These are phyloP conservation scores for Sebastes itinus DNA, from an alignment of 2,797 vertebrate genomes.

Conservation along the genomic window DNA sequence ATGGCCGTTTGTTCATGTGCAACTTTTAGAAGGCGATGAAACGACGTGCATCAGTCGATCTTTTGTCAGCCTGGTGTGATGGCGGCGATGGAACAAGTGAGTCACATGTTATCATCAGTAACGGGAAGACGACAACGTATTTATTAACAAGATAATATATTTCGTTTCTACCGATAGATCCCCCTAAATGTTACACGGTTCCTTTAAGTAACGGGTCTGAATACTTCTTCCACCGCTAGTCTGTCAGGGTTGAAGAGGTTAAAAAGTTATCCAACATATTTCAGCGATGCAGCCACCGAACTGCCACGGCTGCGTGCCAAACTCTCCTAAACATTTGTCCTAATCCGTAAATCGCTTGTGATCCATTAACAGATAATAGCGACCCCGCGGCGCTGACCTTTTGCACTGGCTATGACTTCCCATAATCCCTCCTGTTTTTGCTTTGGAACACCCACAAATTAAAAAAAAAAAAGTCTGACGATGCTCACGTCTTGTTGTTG, in stretches of 20 bases:
- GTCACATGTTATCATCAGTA: background rate
- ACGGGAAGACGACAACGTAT: background rate
- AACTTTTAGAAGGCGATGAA: background rate
- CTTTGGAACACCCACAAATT: too few relatives aligned
- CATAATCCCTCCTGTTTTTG: background rate
- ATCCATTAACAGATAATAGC: constrained; percentile 24
- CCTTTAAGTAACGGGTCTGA: too few relatives aligned
- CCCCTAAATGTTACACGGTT: too few relatives aligned
- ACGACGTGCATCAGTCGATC: background rate
- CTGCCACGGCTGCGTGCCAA: background rate
- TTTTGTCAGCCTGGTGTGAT: accelerated
- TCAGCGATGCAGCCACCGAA: too few relatives aligned
- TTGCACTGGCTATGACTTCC: background rate
- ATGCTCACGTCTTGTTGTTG: background rate
- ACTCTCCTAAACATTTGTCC: background rate
- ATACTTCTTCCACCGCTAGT: background rate
- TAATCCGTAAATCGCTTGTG: constrained; percentile 15
- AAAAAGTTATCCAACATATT: background rate
- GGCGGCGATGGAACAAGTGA: background rate
- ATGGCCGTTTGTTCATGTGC: background rate
- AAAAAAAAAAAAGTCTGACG: background rate
- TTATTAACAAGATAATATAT: background rate
- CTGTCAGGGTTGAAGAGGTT: background rate
- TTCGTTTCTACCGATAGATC: too few relatives aligned
- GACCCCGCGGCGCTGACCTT: background rate